A percentile compares a stretch with the other conserved stretches of the same genome.
These are phyloP conservation scores for Zaprionus vittiger DNA, from an alignment of 1,140 invertebrate species.

Conservation along the genomic window DNA sequence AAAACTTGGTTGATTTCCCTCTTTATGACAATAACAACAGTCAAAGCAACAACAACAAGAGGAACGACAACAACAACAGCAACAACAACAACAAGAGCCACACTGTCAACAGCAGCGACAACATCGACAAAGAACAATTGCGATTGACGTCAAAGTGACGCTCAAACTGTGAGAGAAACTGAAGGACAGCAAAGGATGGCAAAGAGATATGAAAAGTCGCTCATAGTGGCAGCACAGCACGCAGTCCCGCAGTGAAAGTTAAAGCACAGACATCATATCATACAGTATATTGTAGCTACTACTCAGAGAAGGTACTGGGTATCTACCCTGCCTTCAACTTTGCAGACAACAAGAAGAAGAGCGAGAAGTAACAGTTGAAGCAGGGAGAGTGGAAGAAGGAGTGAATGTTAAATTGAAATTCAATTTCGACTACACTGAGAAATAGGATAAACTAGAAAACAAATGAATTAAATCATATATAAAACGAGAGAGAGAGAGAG, in stretches of 20 bases:
- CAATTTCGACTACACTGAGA: neutral
- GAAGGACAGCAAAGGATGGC: slow-evolving; percentile 26
- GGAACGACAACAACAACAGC: neutral
- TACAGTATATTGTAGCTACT: neutral
- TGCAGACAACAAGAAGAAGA: no score
- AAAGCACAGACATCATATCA: neutral
- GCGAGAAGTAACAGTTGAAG: no score
- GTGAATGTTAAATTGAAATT: neutral
- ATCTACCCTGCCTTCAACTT: no score
- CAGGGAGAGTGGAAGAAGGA: no score
- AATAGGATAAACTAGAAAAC: neutral
- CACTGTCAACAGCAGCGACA: neutral
- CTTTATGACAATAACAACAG: slow-evolving; percentile 53
- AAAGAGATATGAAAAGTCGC: neutral
- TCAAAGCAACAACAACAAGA: slow-evolving; percentile 21
- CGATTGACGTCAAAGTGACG: slow-evolving; percentile 59
- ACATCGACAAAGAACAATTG: slow-evolving; percentile 26
- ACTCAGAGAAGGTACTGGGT: no score
- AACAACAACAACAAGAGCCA: neutral
- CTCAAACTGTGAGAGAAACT: slow-evolving; percentile 24
- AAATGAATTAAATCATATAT: neutral
- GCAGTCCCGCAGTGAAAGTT: neutral
- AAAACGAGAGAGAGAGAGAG: no score
- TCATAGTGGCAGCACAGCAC: neutral
- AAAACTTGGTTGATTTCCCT: slow-evolving; percentile 45